phyloP scores from a whole-genome alignment of 1,140 invertebrate genomes.

The Chrysopa pallens region DNA sequence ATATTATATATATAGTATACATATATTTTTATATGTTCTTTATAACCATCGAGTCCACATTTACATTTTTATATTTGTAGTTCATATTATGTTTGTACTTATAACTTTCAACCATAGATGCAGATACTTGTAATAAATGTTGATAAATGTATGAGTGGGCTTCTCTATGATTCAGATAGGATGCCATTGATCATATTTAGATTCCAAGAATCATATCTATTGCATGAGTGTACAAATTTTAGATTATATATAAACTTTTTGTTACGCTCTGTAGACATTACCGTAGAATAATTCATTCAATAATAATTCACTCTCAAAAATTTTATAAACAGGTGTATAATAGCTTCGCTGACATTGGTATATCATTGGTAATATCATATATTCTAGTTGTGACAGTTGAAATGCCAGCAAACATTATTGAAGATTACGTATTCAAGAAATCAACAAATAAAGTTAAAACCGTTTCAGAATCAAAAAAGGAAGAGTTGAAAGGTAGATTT shows the following conservation, averaged over 20 bases:
- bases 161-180: neutral
- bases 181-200: neutral
- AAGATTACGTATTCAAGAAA: neutral
- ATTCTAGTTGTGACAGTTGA: neutral
- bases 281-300: too few species aligned
- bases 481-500: too few species aligned
- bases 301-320: constrained; percentile 12
- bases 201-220: neutral
- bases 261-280: neutral
- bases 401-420: neutral
- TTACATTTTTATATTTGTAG: too few species aligned
- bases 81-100: too few species aligned
- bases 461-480: too few species aligned
- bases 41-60: too few species aligned
- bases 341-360: neutral
- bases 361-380: neutral
- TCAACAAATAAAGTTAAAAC: too few species aligned
- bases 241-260: neutral
- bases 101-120: too few species aligned
- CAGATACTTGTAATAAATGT: too few species aligned
- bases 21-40: too few species aligned
- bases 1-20: too few species aligned
- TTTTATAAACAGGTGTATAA: neutral
- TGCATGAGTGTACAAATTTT: neutral
- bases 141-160: too few species aligned